Evolutionary conservation across 1,140 invertebrate species (phyloP), one percentile per base, ranked within the genome.

Genomic region (Drosophila tristis): DNA sequence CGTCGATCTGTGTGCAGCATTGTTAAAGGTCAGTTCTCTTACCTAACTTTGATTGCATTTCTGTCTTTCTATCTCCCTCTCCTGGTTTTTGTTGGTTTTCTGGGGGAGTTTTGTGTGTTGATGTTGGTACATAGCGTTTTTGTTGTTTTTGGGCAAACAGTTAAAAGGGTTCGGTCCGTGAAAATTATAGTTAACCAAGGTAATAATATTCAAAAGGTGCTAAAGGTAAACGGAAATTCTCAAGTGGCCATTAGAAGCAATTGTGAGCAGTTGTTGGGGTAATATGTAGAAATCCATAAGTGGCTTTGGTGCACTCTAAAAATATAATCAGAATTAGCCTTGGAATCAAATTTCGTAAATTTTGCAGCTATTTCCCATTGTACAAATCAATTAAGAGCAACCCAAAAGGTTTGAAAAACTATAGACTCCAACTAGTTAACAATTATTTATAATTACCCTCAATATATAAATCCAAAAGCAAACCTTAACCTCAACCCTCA

Each of bases 11-110:
- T 85, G 84, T 85, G 84, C 84, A 89, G 79, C 76, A 84, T 87
- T 89, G 84, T 80, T 79, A 89, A 87, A 87, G 84, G 84, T 87
- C 84, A 87, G 84, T 87, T 87, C 78, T 81, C 84, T 87, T 87
- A 87, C 82, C 82, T 87, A 87, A 87, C 82, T 89, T 67, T 75
- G 82, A 87, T 86, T 87, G 82, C 82, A 87, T 82, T 87, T 86
- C 35, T 48, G 45, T 70, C 39, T 59, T 58, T 65, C 72, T 61
- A 45, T 44, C 8, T 20, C n/a, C 15, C 44, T 53, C 50, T 45
- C 26, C 25, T 49, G 53, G 45, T 20, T 20, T 58, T 65, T 72
- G 29, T 54, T 51, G 35, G 35, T 13, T 57, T 76, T 53, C 51
- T 35, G 48, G 35, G 66, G 13, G 56, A 39, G 20, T 71, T 72